Conservation (phyloP, 2,797 vertebrate species). For the Melanotaenia maccullochi region DNA sequence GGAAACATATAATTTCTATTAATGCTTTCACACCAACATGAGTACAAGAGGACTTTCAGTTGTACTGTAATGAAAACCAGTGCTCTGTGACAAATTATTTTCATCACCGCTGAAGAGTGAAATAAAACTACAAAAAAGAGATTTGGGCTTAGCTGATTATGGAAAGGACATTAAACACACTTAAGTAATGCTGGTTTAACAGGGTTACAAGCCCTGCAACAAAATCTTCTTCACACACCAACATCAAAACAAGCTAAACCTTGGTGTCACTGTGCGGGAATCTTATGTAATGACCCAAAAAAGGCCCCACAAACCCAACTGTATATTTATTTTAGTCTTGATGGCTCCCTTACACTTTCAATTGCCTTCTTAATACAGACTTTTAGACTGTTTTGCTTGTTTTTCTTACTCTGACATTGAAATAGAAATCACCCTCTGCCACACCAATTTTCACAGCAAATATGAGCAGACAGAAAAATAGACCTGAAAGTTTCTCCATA, state of each 20-base stretch:
- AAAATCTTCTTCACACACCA: slow-evolving; percentile 17
- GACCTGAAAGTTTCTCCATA: slow-evolving; percentile 1
- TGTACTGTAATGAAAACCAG: slow-evolving; percentile 16
- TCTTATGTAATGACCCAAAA: neutral
- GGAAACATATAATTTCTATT: slow-evolving; percentile 13
- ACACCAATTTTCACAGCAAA: slow-evolving; percentile 18
- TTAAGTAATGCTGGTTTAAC: slow-evolving; percentile 31
- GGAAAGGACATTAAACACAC: slow-evolving; percentile 15
- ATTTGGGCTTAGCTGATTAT: slow-evolving; percentile 22
- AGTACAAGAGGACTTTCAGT: slow-evolving; percentile 1
- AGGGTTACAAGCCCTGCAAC: slow-evolving; percentile 29
- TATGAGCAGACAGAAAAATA: slow-evolving; percentile 5
- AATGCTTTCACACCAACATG: neutral
- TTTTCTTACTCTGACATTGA: slow-evolving; percentile 5
- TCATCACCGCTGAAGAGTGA: slow-evolving; percentile 23
- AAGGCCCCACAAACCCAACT: neutral
- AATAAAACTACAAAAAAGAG: slow-evolving; percentile 24
- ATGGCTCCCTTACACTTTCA: neutral
- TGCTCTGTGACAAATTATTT: slow-evolving; percentile 36
- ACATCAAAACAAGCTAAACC: slow-evolving; percentile 13
- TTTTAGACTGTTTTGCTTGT: neutral
- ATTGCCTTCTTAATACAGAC: neutral
- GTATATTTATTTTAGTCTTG: neutral
- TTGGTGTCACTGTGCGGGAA: neutral
- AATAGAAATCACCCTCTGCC: neutral